Base-by-base conservation (phyloP, 2,888 invertebrate genomes). In the Torymus aiolomorphi region DNA sequence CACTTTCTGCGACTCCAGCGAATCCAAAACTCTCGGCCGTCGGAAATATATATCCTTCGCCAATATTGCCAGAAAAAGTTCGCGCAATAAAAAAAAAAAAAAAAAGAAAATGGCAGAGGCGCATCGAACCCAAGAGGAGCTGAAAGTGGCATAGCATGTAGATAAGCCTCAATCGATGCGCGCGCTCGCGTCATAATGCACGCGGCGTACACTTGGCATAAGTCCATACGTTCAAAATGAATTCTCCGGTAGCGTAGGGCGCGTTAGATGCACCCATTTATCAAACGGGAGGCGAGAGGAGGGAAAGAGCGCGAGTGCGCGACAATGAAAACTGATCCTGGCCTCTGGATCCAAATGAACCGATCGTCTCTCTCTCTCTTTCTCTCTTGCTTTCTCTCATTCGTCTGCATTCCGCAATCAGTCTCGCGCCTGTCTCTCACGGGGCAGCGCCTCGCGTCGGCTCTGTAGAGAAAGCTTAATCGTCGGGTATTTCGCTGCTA, bases 401-500 rank as follows among this genome's bases (percentile, higher is more conserved):
- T 67, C 54, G 31, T 67, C 31, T 20, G 57, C 57, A 67, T 73
- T 69, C 49, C 62, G 78, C 78, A 78, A 78, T 78, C 78, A 73
- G 67, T 74, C 62, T 16, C 24, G 69, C 49, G 69, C 63, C 71
- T 67, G 67, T 73, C 73, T 74, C 78, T 42, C 18, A 63, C 62
- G 69, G 31, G 62, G n/a, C 24, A 0, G 59, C n/a, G 18, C 24
- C 61, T 31, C 76, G 80, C 65, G 72, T 84, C 82, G 78, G 82
- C 82, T 85, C 84, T 81, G 12, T 78, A 85, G 85, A 85, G 85
- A 85, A 85, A 86, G 82, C 84, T 86, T 86, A 86, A 86, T 85
- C 84, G 83, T 65, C 78, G 84, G 31, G 83, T 84, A 86, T 84
- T 85, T 83, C 83, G 82, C 80, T 82, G 83, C 73, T 54, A 75